phyloP scores from a whole-genome alignment of 2,888 invertebrate species.

The Spilarctia lutea region DNA sequence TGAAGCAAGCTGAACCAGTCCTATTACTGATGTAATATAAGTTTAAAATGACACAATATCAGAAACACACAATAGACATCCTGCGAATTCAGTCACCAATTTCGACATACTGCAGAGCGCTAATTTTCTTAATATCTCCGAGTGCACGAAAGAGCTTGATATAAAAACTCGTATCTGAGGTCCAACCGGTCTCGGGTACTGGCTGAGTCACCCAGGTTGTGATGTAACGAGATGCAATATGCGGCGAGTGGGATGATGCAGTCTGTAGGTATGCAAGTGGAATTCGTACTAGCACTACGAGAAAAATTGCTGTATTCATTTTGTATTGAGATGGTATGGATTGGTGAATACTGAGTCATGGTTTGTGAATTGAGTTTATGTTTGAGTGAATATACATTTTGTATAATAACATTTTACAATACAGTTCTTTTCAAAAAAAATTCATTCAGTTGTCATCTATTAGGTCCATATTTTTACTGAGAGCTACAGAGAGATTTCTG shows the following conservation, averaged over 20 bases:
- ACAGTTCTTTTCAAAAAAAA: not conserved
- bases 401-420: too few relatives aligned
- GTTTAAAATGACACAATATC: not conserved
- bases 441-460: not conserved
- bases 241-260: slow-evolving; percentile 37
- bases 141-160: not conserved
- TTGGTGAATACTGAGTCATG: slow-evolving; percentile 10
- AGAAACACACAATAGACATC: not conserved
- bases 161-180: slow-evolving; percentile 38
- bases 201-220: slow-evolving; percentile 58
- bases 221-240: slow-evolving; percentile 50
- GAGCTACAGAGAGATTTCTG: not conserved
- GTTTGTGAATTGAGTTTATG: not conserved
- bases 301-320: slow-evolving; percentile 2
- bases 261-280: slow-evolving; percentile 22
- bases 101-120: slow-evolving; percentile 33
- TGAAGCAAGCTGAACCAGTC: not conserved
- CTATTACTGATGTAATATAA: not conserved
- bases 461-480: not conserved
- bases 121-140: slow-evolving; percentile 40
- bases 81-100: slow-evolving; percentile 10
- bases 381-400: not conserved
- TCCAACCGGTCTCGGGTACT: slow-evolving; percentile 55
- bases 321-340: not conserved
- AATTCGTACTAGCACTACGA: slow-evolving; percentile 15